Evolutionary conservation across 2,113 vertebrate genomes (phyloP), one percentile per base, ranked within the genome.

Genomic region (Merops nubicus): DNA sequence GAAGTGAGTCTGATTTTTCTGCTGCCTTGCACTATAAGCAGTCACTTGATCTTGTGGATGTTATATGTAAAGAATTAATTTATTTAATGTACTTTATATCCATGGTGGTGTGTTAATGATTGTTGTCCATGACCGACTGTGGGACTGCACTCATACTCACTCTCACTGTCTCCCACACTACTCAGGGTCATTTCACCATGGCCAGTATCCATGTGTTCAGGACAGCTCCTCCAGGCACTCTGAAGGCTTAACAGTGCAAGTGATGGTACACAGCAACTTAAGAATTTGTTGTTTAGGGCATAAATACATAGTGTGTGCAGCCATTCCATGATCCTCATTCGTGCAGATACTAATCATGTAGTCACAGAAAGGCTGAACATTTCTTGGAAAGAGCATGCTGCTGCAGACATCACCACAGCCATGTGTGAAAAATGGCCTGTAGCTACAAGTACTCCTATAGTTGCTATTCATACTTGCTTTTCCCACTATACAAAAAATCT

Each of bases 281-380:
- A n/a, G 26, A 28, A 54, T 74, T 63, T 63, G 54, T 84, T 11
- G 1, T 79, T 69, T 54, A n/a, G 26, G 16, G 8, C 33, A 40
- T 15, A 74, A 86, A 43, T 9, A 16, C 7, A 2, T 23, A 13
- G 2, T 12, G 22, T 22, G 19, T 21, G 48, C 14, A 56, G 9
- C 21, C 12, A 2, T 21, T 63, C 42, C 11, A 0, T 0, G 3
- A 25, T 36, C 18, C 4, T 74, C 12, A 4, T 22, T 91, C 15
- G 6, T 40, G 18, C 2, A 4, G 59, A 29, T 6, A 11, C 22
- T 25, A 43, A 42, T 23, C 22, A 29, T 19, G 26, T 36, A 22
- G 36, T 11, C 12, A 29, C 18, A 43, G 34, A 42, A 81, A 91
- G 17, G 54, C 10, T 28, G 36, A 19, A 5, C 40, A 25, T 57